These are phyloP conservation scores for Cardiocondyla obscurior DNA, from an alignment of 1,140 invertebrate genomes.

Conservation along the genomic window DNA sequence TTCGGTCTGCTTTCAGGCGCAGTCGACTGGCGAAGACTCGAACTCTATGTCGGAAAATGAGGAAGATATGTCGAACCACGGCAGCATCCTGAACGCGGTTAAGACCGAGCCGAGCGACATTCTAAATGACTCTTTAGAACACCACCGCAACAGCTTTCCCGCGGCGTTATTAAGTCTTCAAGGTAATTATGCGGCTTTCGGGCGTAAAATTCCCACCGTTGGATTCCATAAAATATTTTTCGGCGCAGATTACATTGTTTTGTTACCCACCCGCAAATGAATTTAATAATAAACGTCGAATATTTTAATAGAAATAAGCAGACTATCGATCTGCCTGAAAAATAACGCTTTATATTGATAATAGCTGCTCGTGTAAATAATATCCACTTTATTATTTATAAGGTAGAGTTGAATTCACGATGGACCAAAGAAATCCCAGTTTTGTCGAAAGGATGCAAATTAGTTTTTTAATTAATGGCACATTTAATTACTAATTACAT, in stretches of 20 bases:
- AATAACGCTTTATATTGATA: background rate
- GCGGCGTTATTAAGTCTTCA: conserved; percentile 89
- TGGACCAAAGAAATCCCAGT: conserved; percentile 12
- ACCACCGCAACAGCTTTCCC: conserved; percentile 86
- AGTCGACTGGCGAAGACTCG: conserved; percentile 92
- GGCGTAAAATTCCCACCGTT: background rate
- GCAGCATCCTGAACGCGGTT: conserved; percentile 86
- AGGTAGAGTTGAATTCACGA: background rate
- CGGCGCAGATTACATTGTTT: background rate
- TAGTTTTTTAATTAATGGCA: conserved; percentile 48
- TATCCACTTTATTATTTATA: conserved; percentile 10
- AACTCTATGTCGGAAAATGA: conserved; percentile 87
- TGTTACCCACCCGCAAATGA: background rate
- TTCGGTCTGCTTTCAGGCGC: conserved; percentile 82
- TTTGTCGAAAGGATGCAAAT: conserved; percentile 34
- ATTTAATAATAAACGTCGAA: background rate
- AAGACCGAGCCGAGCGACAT: conserved; percentile 86
- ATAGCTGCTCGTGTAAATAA: background rate
- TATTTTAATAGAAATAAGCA: background rate
- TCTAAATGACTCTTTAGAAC: conserved; percentile 82
- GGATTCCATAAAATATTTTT: background rate
- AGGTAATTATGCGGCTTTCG: conserved; percentile 82
- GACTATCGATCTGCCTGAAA: background rate
- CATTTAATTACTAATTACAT: conserved; percentile 56
- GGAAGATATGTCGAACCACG: conserved; percentile 87